Evolutionary conservation across 2,888 invertebrate genomes (phyloP).

Genomic region (Dascillus cervinus): DNA sequence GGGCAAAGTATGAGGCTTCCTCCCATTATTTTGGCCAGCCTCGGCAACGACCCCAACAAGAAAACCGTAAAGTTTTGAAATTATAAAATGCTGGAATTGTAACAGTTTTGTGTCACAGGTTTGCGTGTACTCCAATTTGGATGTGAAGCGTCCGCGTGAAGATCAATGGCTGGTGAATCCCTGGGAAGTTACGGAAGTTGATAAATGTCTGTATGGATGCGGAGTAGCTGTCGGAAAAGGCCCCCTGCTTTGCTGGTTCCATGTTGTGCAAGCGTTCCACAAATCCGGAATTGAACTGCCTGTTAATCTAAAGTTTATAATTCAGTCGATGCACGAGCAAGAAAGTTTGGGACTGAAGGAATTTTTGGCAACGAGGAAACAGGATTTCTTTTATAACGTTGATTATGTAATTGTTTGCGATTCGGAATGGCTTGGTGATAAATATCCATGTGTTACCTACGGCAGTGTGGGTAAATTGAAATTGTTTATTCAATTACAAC

Average conservation of each 20-base stretch:
- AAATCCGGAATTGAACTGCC: slow-evolving; percentile 34
- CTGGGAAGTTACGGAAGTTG: slow-evolving; percentile 34
- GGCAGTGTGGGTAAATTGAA: slow-evolving; percentile 40
- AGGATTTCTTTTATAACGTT: slow-evolving; percentile 35
- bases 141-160: slow-evolving; percentile 36
- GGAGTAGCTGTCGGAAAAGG: slow-evolving; percentile 42
- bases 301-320: slow-evolving; percentile 42
- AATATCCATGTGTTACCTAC: slow-evolving; percentile 42
- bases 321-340: slow-evolving; percentile 40
- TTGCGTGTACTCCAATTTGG: slow-evolving; percentile 39
- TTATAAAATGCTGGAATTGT: no score
- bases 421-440: slow-evolving; percentile 42
- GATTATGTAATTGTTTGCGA: slow-evolving; percentile 39
- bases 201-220: slow-evolving; percentile 37
- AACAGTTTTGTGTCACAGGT: slow-evolving; percentile 25
- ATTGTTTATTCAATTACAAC: no score
- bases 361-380: slow-evolving; percentile 32
- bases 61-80: slow-evolving; percentile 34
- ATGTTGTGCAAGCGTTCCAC: slow-evolving; percentile 37
- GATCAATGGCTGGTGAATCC: slow-evolving; percentile 39
- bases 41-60: slow-evolving; percentile 32
- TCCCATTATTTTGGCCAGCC: slow-evolving; percentile 36
- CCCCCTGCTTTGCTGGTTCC: slow-evolving; percentile 40
- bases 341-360: slow-evolving; percentile 36
- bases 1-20: slow-evolving; percentile 36